A percentile compares a stretch with the other conserved stretches of the same genome.
These are phyloP conservation scores for Leistus spinibarbis DNA, from an alignment of 2,888 invertebrate species.

Conservation along the genomic window DNA sequence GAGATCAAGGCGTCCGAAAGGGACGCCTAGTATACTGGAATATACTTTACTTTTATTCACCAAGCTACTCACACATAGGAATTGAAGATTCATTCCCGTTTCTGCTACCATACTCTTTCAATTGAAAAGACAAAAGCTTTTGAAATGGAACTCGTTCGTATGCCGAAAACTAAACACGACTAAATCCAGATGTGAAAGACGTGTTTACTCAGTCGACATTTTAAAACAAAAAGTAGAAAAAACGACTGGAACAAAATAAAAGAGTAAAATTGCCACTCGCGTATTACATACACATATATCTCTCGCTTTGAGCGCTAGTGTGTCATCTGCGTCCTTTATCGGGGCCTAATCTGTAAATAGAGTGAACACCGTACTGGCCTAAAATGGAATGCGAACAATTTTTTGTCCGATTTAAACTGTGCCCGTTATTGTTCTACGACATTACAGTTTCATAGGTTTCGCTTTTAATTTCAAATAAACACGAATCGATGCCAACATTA, in stretches of 20 bases:
- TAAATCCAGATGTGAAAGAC: constrained; percentile 36
- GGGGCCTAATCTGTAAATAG: constrained; percentile 30
- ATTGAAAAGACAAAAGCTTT: constrained; percentile 51
- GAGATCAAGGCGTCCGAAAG: constrained; percentile 14
- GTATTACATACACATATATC: constrained; percentile 19
- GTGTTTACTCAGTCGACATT: constrained; percentile 38
- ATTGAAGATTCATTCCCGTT: constrained; percentile 54
- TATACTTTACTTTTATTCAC: constrained; percentile 37
- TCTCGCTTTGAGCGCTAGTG: neutral
- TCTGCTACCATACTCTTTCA: constrained; percentile 46
- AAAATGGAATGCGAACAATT: neutral
- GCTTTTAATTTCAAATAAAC: no score
- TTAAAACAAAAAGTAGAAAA: constrained; percentile 25
- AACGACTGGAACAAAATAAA: neutral
- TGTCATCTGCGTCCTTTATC: constrained; percentile 16
- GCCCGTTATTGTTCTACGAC: no score
- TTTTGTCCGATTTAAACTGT: no score
- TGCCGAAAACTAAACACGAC: constrained; percentile 39
- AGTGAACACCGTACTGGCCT: neutral
- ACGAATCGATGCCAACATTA: no score
- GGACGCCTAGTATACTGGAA: neutral
- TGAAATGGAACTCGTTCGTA: constrained; percentile 34
- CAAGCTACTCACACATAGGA: constrained; percentile 36
- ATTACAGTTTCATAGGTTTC: no score
- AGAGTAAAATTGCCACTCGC: constrained; percentile 31